A percentile compares a stretch with the other conserved stretches of the same genome.
These are phyloP conservation scores for Drosophila orena DNA, from an alignment of 1,140 invertebrate species.

Conservation along the genomic window DNA sequence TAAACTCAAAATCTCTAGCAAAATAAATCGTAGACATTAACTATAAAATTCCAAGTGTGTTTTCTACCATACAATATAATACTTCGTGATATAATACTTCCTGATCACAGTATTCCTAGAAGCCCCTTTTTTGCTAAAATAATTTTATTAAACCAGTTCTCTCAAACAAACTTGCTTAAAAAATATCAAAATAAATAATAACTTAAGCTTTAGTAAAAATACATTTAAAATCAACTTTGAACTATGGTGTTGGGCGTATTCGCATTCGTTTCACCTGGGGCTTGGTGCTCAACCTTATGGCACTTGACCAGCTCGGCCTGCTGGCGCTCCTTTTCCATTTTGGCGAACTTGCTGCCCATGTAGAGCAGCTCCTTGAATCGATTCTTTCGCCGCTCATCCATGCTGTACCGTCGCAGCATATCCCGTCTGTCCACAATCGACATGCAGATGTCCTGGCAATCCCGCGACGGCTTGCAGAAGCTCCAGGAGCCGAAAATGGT, in stretches of 20 bases:
- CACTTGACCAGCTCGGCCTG: not conserved
- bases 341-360: slow-evolving; percentile 35
- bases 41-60: no score
- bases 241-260: not conserved
- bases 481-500: slow-evolving; percentile 80
- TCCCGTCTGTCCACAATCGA: slow-evolving; percentile 73
- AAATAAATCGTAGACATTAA: no score
- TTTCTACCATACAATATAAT: no score
- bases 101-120: no score
- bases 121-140: no score
- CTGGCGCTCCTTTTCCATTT: slow-evolving; percentile 23
- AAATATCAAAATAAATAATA: slow-evolving; percentile 29
- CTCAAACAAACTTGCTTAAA: not conserved
- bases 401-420: slow-evolving; percentile 57
- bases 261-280: no score
- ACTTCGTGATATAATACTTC: no score
- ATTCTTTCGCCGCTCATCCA: slow-evolving; percentile 55
- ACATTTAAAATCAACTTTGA: not conserved
- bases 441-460: slow-evolving; percentile 72
- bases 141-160: not conserved
- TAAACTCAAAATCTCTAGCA: no score
- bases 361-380: slow-evolving; percentile 67
- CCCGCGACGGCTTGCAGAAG: slow-evolving; percentile 64
- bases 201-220: slow-evolving; percentile 3
- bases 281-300: not conserved